Evolutionary conservation across 2,113 vertebrate genomes (phyloP), one percentile per base, ranked within the genome.

Genomic region (Takifugu bimaculatus): DNA sequence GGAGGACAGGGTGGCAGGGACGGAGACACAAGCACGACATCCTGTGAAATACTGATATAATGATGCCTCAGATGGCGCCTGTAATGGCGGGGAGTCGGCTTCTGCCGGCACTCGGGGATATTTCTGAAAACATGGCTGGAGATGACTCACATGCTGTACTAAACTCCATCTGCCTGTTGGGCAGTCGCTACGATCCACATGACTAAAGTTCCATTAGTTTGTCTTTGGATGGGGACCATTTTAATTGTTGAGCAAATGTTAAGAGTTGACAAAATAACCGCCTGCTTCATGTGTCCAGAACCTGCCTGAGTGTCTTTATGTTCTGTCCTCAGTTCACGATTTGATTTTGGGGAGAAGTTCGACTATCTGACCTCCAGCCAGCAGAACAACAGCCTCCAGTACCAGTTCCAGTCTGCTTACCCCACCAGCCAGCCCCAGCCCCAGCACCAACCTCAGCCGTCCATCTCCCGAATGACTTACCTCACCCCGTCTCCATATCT

Each of bases 401-500:
- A 84, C 71, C 89, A 87, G 63, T 78, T 88, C 32, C 83, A 80
- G 75, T 57, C 70, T n/a, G 85, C 78, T 35, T 89, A 78, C 74
- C 60, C 72, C 4, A 26, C 43, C 62, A 60, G 50, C 51, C 85
- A 83, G 70, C 53, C 70, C 14, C 83, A 85, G 66, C 67, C 67
- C 42, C 20, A 39, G 35, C 35, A 1, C 26, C 85, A 87, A 42
- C 50, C 84, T 64, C 84, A 88, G 57, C 60, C 88, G 26, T 90
- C 91, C 12, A 79, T 86, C 5, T 63, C 90, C 54, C 87, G 70
- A 29, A 69, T 92, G 20, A 67, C 93, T 1, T 85, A 90, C 65
- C 90, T 91, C 4, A 85, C 77, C 54, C 73, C 88, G 39, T 90
- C 89, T 39, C 86, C 90, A 0, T 86, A 67, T 56, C 87, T 94